A percentile compares a stretch with the other conserved stretches of the same genome.
Conservation (phyloP, 1,140 invertebrate genomes). For the Meloidogyne floridensis region DNA sequence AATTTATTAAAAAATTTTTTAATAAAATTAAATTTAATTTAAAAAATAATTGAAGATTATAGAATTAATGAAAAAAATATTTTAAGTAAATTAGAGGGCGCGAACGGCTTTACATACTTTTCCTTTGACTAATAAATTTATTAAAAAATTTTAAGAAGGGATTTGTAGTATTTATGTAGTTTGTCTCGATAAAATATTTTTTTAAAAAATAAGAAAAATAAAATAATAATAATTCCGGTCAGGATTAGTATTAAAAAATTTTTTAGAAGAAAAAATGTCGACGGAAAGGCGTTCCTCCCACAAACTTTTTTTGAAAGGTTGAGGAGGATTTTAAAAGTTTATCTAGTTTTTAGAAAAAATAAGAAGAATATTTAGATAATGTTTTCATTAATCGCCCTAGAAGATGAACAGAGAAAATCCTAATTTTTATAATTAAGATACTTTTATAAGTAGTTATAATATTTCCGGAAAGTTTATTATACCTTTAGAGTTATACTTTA, state of each 20-base stretch:
- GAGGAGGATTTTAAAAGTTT: no score
- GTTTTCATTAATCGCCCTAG: no score
- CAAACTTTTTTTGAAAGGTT: no score
- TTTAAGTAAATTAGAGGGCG: not conserved
- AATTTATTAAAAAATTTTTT: not conserved
- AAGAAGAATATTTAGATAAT: no score
- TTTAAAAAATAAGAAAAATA: not conserved
- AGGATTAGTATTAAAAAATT: not conserved
- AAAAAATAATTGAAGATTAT: not conserved
- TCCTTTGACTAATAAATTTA: constrained; percentile 6
- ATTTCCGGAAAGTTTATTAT: no score
- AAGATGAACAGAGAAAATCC: no score
- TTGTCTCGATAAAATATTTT: not conserved
- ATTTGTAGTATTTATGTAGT: not conserved
- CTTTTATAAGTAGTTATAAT: no score
- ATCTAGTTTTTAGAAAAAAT: no score
- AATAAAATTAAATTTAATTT: not conserved
- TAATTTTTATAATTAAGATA: no score
- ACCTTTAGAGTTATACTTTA: no score
- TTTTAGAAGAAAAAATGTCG: not conserved
- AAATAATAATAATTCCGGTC: not conserved
- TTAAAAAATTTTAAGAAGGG: not conserved
- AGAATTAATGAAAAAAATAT: not conserved
- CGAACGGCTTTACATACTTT: not conserved
- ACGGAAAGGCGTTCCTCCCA: not conserved